Conservation (phyloP, 2,888 invertebrate species). For the Bombyx huttoni region DNA sequence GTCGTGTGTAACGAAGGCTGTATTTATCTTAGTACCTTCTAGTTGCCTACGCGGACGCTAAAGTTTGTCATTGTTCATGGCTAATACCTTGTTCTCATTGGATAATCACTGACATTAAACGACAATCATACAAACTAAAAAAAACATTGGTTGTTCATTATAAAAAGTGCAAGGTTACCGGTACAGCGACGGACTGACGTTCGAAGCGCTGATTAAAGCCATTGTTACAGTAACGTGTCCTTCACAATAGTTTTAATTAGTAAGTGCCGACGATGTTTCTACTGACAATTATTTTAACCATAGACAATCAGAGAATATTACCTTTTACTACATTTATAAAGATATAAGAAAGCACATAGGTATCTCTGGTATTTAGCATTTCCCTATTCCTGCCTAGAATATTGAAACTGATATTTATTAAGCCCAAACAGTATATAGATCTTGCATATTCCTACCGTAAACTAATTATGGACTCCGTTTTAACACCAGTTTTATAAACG, state of each 20-base stretch:
- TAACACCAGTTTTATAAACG: no score
- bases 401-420: no score
- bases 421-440: no score
- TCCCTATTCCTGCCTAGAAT: no score
- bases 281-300: neutral
- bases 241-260: neutral
- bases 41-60: conserved; percentile 32
- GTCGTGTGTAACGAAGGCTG: conserved; percentile 17
- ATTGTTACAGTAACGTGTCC: neutral
- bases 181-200: conserved; percentile 1
- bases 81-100: conserved; percentile 46
- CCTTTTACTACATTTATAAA: no score
- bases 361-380: no score
- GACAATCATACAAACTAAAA: conserved; percentile 37
- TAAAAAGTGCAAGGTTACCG: conserved; percentile 39
- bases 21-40: conserved; percentile 12
- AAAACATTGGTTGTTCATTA: conserved; percentile 17
- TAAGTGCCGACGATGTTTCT: neutral
- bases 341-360: no score
- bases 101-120: conserved; percentile 32
- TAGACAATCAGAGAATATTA: neutral
- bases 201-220: neutral
- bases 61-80: conserved; percentile 47
- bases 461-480: no score
- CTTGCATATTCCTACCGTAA: no score